These are phyloP conservation scores for Gasterosteus aculeatus DNA, from an alignment of 2,113 vertebrate genomes.

Conservation along the genomic window DNA sequence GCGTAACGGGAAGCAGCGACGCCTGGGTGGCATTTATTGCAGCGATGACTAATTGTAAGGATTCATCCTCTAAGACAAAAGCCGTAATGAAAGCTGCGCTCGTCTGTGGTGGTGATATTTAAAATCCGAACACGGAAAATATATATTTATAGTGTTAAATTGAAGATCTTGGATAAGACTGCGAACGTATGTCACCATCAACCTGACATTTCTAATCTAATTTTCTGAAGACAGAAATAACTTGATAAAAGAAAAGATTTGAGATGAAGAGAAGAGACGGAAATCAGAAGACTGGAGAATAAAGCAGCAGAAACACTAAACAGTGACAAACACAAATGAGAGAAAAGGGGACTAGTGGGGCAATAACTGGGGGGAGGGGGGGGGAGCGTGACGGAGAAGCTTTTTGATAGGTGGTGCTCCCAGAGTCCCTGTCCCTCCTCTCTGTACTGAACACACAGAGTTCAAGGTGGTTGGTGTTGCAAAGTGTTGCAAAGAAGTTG, in stretches of 20 bases:
- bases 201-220: slow-evolving; percentile 7
- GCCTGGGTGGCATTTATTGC: slow-evolving; percentile 12
- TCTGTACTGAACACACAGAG: slow-evolving; percentile 40
- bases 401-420: slow-evolving; percentile 33
- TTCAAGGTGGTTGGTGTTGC: not conserved
- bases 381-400: not conserved
- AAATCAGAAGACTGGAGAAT: slow-evolving; percentile 4
- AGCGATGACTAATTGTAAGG: not conserved
- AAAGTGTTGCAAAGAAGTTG: not conserved
- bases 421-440: slow-evolving; percentile 30
- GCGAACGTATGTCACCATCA: not conserved
- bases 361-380: slow-evolving; percentile 11
- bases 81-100: not conserved
- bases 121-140: not conserved
- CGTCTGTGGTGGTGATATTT: not conserved
- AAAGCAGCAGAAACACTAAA: slow-evolving; percentile 22
- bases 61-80: slow-evolving; percentile 9
- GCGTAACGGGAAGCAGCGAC: slow-evolving; percentile 5
- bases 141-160: not conserved
- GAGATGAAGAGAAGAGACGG: slow-evolving; percentile 1
- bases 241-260: not conserved
- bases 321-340: slow-evolving; percentile 23
- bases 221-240: not conserved
- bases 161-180: not conserved
- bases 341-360: slow-evolving; percentile 29